Conservation (phyloP, 2,113 vertebrate genomes). For the Psammodynastes pulverulentus region DNA sequence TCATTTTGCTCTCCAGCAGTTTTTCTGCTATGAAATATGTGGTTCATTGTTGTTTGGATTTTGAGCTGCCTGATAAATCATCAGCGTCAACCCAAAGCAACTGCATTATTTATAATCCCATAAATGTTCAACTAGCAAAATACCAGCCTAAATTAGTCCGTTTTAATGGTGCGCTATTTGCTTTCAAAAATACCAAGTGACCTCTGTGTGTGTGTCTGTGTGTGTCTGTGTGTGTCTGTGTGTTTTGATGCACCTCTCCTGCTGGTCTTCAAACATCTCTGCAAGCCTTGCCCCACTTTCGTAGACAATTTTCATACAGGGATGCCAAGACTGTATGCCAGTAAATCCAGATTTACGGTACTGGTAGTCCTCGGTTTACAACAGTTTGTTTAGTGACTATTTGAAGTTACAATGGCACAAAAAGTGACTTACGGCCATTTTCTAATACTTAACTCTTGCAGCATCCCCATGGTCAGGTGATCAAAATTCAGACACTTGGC, state of each 20-base stretch:
- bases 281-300: not conserved
- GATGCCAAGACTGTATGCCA: not conserved
- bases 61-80: not conserved
- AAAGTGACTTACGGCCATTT: not conserved
- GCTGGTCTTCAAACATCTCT: not conserved
- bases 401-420: not conserved
- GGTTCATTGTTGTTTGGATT: not conserved
- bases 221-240: not conserved
- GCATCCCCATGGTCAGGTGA: not conserved
- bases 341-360: not conserved
- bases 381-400: not conserved
- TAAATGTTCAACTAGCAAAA: not conserved
- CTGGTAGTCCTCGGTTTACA: not conserved
- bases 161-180: not conserved
- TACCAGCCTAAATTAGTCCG: not conserved
- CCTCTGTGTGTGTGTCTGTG: too few species aligned
- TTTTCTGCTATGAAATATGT: not conserved
- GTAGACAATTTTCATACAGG: not conserved
- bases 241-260: not conserved
- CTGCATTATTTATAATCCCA: not conserved
- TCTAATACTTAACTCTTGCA: not conserved
- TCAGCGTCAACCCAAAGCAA: not conserved
- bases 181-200: not conserved
- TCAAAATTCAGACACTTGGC: not conserved
- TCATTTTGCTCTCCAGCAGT: constrained; percentile 4